Base-by-base conservation (phyloP, 2,888 invertebrate genomes). In the Mechanitis messenoides region DNA sequence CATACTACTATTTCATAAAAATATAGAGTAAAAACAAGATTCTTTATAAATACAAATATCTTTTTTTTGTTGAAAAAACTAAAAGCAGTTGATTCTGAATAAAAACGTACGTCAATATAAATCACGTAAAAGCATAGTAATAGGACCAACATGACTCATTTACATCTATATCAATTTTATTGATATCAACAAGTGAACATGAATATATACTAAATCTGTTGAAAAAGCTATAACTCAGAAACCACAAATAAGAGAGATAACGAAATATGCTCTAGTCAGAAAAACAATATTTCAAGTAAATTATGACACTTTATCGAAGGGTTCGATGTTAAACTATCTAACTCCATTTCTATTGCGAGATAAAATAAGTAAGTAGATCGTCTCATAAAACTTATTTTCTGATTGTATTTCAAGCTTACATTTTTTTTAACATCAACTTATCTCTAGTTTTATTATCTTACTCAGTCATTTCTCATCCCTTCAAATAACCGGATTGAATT, bases 291-390 rank as follows among this genome's bases (percentile, higher is more conserved):
- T 80, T 86, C 81, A 85, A 76, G 71, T 78, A 83, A 83, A 85
- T 84, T 84, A 84, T 84, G 85, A 83, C 86, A 85, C 79, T 84
- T 83, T 84, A 81, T 82, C 81, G 85, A 82, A 81, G 81, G 85
- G 84, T 75, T 77, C 78, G 73, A 79, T 84, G 81, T 84, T 81
- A 84, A 84, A 85, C 86, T 86, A 85, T 82, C 79, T 69, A 84
- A 86, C 78, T 85, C 83, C 71, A 76, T 80, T 82, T 75, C 82
- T 79, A 79, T 81, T 79, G 78, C 79, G 72, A 82, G 76, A 79
- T 81, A 82, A 84, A 82, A 81, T 80, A 81, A 76, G 71, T 80
- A 83, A 83, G 83, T 77, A 84, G 84, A 82, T 83, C 81, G 84
- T 81, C 75, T 74, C 72, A 70, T 74, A 73, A 69, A 77, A 81